phyloP scores from a whole-genome alignment of 2,797 vertebrate genomes.

The Urophycis tenuis region DNA sequence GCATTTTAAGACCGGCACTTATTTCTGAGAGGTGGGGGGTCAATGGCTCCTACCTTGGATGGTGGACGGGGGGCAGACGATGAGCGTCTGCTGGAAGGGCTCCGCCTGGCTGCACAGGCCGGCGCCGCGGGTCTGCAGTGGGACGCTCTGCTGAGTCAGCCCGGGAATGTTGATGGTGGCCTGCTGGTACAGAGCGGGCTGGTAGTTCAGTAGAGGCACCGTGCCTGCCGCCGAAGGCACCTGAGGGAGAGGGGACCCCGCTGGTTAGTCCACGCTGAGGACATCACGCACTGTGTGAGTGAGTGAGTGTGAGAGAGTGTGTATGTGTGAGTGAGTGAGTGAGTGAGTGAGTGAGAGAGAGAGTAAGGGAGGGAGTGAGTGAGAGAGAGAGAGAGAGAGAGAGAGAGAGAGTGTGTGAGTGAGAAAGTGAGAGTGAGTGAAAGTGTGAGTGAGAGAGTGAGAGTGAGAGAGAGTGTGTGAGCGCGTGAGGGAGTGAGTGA shows the following conservation, averaged over 20 bases:
- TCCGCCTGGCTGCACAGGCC: slow-evolving; percentile 91
- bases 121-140: slow-evolving; percentile 84
- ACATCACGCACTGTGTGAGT: neutral
- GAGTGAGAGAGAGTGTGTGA: too few species aligned
- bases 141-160: slow-evolving; percentile 89
- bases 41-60: slow-evolving; percentile 79
- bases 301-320: too few species aligned
- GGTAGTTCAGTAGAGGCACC: slow-evolving; percentile 93
- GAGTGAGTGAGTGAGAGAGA: neutral
- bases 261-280: slow-evolving; percentile 39
- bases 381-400: too few species aligned
- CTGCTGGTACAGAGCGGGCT: slow-evolving; percentile 93
- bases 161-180: slow-evolving; percentile 95
- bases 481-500: neutral
- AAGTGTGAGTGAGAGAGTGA: too few species aligned
- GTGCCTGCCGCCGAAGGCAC: slow-evolving; percentile 90
- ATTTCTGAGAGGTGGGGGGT: neutral
- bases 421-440: too few species aligned
- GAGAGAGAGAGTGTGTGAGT: too few species aligned
- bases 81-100: slow-evolving; percentile 98
- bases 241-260: slow-evolving; percentile 68
- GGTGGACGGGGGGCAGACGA: slow-evolving; percentile 89
- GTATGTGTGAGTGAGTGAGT: too few species aligned
- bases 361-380: neutral
- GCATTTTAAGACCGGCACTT: neutral